Base-by-base conservation (phyloP, 1,140 invertebrate species). In the Neotoxoptera formosana region DNA sequence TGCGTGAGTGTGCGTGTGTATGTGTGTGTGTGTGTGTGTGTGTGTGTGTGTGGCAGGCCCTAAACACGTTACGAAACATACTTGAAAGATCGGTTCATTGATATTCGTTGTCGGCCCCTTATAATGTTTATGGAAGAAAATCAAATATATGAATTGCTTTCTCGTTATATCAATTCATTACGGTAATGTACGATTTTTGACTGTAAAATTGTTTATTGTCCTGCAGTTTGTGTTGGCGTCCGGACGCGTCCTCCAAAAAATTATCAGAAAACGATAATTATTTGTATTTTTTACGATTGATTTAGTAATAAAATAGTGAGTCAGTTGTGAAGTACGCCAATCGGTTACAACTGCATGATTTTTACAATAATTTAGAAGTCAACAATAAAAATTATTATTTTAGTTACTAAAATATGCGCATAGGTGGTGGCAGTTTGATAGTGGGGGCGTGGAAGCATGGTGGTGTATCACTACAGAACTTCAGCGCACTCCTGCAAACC, bases 11-110 rank as follows among this genome's bases (percentile, higher is more conserved):
- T 88, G 25, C 56, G 23, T 90, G 53, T 67, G 25, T 91, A 7
- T 48, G n/a, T 92, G 91, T n/a, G n/a, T 51, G 48, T 86, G 41
- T 48, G 23, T 48, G 51, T 51, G 48, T 51, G n/a, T 88, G 25
- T 90, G 23, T 90, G 53, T 67, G 25, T 91, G 11, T 48, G n/a
- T 92, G 91, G 83, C 76, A 92, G 45, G 30, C 67, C n/a, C 45
- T 92, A 83, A 83, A 92, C n/a, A 36, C 1, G 21, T 92, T 92
- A 92, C 76, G 91, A 92, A 92, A 92, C 76, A 83, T 47, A 92
- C 67, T 84, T 92, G 91, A 92, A 84, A 83, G 91, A 92, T 92
- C 67, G 91, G 76, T 83, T 92, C 91, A 92, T 92, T 92, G 91
- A 92, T 92, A 92, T 92, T 92, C 91, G 76, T 48, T 51, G 36